Evolutionary conservation across 1,140 invertebrate genomes (phyloP).

Genomic region (Ceratina calcarata): DNA sequence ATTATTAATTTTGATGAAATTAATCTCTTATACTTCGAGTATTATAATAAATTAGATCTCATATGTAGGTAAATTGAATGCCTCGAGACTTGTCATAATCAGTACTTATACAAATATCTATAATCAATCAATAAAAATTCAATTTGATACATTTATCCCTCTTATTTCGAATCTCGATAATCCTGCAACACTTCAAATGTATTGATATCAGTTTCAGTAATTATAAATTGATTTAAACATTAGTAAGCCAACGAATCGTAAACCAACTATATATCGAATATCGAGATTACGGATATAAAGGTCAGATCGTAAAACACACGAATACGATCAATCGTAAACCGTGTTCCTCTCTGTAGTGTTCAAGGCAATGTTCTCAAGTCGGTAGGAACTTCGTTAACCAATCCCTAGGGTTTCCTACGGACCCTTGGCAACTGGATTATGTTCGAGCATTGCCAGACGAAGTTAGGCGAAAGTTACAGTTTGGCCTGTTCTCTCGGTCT

Average conservation of each 20-base stretch:
- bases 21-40: too few relatives aligned
- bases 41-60: too few relatives aligned
- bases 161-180: too few relatives aligned
- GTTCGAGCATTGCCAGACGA: conserved; percentile 49
- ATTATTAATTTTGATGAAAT: too few relatives aligned
- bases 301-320: not conserved
- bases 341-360: not conserved
- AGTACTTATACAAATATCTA: too few relatives aligned
- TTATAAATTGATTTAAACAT: too few relatives aligned
- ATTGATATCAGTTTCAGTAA: too few relatives aligned
- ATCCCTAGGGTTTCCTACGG: conserved; percentile 54
- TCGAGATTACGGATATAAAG: not conserved
- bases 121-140: too few relatives aligned
- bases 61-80: too few relatives aligned
- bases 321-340: not conserved
- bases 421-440: conserved; percentile 56
- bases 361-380: conserved; percentile 41
- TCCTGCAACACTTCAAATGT: too few relatives aligned
- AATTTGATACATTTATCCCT: too few relatives aligned
- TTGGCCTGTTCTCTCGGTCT: conserved; percentile 44
- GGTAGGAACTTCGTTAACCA: conserved; percentile 53
- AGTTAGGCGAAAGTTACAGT: conserved; percentile 54
- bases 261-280: not conserved
- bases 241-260: not conserved
- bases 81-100: too few relatives aligned